Percentiles rank a stretch among this genome's conserved stretches.
phyloP scores from a whole-genome alignment of 2,888 invertebrate species.

The Lochmaea crataegi region DNA sequence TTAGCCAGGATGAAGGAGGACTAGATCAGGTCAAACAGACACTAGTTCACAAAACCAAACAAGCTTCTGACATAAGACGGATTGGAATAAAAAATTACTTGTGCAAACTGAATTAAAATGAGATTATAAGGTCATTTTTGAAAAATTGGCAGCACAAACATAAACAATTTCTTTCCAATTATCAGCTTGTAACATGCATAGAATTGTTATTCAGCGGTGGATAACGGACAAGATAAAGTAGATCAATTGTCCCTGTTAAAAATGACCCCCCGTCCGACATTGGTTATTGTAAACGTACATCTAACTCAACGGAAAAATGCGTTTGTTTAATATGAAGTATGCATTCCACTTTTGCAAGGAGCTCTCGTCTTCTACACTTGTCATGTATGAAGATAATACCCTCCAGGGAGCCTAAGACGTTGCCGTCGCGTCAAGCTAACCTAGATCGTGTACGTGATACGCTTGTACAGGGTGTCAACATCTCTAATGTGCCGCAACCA shows the following conservation, averaged over 20 bases:
- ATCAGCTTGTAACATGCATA: too few species aligned
- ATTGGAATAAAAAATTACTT: too few species aligned
- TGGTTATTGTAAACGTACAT: constrained; percentile 21
- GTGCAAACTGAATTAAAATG: too few species aligned
- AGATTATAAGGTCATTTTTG: too few species aligned
- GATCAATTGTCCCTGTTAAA: background rate
- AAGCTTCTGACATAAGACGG: too few species aligned
- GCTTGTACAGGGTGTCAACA: constrained; percentile 39
- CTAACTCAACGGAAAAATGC: constrained; percentile 23
- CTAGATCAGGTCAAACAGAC: too few species aligned
- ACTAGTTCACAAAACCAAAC: too few species aligned
- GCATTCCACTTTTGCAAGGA: constrained; percentile 35
- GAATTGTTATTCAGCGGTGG: too few species aligned
- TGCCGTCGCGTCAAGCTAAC: constrained; percentile 27
- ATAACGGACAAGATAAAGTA: background rate
- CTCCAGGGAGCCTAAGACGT: constrained; percentile 31
- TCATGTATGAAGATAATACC: constrained; percentile 41
- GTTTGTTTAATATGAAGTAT: constrained; percentile 38
- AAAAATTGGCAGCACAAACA: too few species aligned
- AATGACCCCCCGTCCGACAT: background rate
- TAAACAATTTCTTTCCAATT: too few species aligned
- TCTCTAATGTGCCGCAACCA: constrained; percentile 28
- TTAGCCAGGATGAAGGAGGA: too few species aligned
- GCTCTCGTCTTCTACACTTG: constrained; percentile 38
- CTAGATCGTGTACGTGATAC: constrained; percentile 41